These are phyloP conservation scores for Heliconius ethilla DNA, from an alignment of 2,888 invertebrate species.

Conservation along the genomic window DNA sequence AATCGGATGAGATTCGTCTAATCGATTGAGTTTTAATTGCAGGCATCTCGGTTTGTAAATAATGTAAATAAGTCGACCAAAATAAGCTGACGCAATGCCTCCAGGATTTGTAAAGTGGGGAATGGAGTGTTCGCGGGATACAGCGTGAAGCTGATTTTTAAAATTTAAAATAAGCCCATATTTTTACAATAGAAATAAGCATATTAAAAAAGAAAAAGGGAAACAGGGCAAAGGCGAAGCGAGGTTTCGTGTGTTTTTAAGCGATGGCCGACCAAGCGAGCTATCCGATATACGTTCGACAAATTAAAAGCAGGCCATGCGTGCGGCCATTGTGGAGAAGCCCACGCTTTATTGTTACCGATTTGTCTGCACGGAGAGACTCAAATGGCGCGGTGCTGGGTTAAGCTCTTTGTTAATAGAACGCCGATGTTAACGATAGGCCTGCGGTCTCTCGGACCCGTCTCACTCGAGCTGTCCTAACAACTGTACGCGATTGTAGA, in stretches of 20 bases:
- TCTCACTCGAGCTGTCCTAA: conserved; percentile 45
- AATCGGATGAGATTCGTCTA: conserved; percentile 68
- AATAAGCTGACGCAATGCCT: background rate
- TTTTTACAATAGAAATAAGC: conserved; percentile 34
- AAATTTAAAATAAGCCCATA: background rate
- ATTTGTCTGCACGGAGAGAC: conserved; percentile 77
- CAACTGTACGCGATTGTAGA: conserved; percentile 37
- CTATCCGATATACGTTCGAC: conserved; percentile 72
- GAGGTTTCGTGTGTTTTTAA: conserved; percentile 75
- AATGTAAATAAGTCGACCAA: conserved; percentile 52
- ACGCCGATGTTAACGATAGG: conserved; percentile 63
- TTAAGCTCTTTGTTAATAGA: conserved; percentile 76
- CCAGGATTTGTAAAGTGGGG: too few relatives aligned
- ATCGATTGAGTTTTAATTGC: conserved; percentile 66
- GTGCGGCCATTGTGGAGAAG: conserved; percentile 70
- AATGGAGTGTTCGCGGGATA: too few relatives aligned
- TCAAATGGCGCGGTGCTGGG: conserved; percentile 73
- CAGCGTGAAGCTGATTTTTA: too few relatives aligned
- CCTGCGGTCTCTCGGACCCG: conserved; percentile 48
- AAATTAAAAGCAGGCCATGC: conserved; percentile 81
- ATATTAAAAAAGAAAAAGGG: conserved; percentile 53
- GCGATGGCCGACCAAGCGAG: conserved; percentile 60
- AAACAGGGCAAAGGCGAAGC: conserved; percentile 46
- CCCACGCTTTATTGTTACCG: conserved; percentile 76
- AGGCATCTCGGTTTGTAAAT: conserved; percentile 55